A percentile compares a stretch with the other conserved stretches of the same genome.
These are phyloP conservation scores for Apodemia mormo DNA, from an alignment of 2,888 invertebrate genomes.

Conservation along the genomic window DNA sequence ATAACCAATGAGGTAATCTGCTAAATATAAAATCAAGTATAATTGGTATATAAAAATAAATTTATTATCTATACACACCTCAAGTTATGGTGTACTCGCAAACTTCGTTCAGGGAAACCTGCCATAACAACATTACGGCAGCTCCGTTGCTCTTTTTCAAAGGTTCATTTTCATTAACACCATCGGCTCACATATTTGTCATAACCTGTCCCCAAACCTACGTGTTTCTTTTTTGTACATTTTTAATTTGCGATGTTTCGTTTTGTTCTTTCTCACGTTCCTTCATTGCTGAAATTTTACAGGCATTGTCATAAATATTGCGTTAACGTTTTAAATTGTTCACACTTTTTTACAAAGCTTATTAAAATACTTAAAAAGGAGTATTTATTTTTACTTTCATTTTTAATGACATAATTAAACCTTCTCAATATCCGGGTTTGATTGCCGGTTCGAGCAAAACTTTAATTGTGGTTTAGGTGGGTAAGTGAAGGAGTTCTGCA, in stretches of 20 bases:
- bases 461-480: too few relatives aligned
- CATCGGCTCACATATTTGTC: conserved; percentile 81
- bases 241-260: conserved; percentile 75
- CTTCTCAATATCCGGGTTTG: neutral
- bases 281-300: conserved; percentile 52
- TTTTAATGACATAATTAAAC: too few relatives aligned
- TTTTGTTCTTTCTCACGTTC: conserved; percentile 64
- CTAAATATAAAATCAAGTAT: neutral
- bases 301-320: conserved; percentile 41
- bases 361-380: neutral
- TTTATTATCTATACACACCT: neutral
- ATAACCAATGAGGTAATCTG: too few relatives aligned
- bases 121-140: conserved; percentile 48
- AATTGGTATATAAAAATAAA: neutral
- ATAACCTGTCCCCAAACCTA: conserved; percentile 67
- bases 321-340: conserved; percentile 27
- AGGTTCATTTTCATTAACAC: conserved; percentile 78
- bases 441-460: too few relatives aligned
- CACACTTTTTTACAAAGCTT: neutral
- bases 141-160: conserved; percentile 53
- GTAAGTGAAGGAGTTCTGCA: too few relatives aligned
- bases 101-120: conserved; percentile 24
- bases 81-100: neutral
- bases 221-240: conserved; percentile 71
- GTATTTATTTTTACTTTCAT: neutral